Conservation (phyloP, 2,888 invertebrate genomes). For the Ornithoptera alexandrae region DNA sequence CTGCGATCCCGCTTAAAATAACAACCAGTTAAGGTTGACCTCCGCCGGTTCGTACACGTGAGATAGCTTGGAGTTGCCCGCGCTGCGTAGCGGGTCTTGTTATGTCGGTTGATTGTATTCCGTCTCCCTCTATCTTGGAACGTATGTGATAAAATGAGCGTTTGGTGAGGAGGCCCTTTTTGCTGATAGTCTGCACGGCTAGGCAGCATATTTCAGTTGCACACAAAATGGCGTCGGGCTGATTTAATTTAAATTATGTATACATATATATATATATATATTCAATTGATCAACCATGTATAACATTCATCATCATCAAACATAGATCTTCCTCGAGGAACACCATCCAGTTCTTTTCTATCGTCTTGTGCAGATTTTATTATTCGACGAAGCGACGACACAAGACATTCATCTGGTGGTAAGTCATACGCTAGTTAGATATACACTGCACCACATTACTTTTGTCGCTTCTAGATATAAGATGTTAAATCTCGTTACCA, state of each 20-base stretch:
- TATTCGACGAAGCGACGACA: too few species aligned
- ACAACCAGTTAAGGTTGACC: slow-evolving; percentile 39
- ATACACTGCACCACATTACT: too few species aligned
- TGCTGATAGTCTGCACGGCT: slow-evolving; percentile 76
- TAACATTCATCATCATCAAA: too few species aligned
- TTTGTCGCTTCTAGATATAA: too few species aligned
- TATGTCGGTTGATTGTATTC: slow-evolving; percentile 36
- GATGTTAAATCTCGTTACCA: too few species aligned
- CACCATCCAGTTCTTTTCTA: too few species aligned
- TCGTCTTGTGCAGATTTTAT: too few species aligned
- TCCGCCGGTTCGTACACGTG: slow-evolving; percentile 30
- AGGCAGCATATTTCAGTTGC: slow-evolving; percentile 73
- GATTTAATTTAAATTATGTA: slow-evolving; percentile 26
- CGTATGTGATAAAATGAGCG: slow-evolving; percentile 72
- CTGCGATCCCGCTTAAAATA: slow-evolving; percentile 41
- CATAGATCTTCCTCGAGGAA: too few species aligned
- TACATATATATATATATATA: too few species aligned
- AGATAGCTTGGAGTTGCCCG: slow-evolving; percentile 37
- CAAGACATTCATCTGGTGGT: too few species aligned
- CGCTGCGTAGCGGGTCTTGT: slow-evolving; percentile 33
- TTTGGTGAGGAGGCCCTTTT: slow-evolving; percentile 75
- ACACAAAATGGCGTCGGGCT: slow-evolving; percentile 46
- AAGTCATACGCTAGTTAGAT: too few species aligned
- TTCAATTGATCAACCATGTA: too few species aligned
- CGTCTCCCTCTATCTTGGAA: slow-evolving; percentile 58